These are phyloP conservation scores for Euplexia lucipara DNA, from an alignment of 2,888 invertebrate genomes.

Conservation along the genomic window DNA sequence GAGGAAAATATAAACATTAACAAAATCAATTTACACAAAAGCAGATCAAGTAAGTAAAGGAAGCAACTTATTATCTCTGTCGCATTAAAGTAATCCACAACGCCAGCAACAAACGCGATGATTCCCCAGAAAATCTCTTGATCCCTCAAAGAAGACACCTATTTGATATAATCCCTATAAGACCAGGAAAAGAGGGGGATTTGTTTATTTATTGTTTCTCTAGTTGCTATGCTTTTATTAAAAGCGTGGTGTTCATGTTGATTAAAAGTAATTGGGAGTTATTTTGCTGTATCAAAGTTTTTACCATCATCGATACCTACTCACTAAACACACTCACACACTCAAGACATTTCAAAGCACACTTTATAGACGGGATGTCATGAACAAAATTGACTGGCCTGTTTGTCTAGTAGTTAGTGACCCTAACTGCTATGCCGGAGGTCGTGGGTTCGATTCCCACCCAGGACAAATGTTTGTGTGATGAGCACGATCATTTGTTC, in stretches of 20 bases:
- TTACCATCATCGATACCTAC: no score
- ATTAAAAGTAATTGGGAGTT: slow-evolving; percentile 18
- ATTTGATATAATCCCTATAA: slow-evolving; percentile 54
- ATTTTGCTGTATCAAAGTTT: background rate
- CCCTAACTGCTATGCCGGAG: no score
- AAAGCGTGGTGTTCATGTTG: slow-evolving; percentile 1
- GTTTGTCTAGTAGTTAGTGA: no score
- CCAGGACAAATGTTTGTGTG: no score
- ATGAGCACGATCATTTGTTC: no score
- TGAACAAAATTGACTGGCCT: no score
- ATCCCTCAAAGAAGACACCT: slow-evolving; percentile 63
- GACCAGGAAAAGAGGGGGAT: slow-evolving; percentile 7
- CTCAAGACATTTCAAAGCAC: no score
- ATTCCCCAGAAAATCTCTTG: slow-evolving; percentile 54
- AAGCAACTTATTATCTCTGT: slow-evolving; percentile 32
- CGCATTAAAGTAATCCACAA: slow-evolving; percentile 45
- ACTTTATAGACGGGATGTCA: no score
- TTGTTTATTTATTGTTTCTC: slow-evolving; percentile 36
- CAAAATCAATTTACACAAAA: background rate
- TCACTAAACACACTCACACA: no score
- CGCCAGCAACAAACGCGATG: slow-evolving; percentile 53
- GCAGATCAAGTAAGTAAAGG: background rate
- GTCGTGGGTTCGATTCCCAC: no score
- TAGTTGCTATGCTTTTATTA: slow-evolving; percentile 14
- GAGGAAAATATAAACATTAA: background rate